A percentile compares a stretch with the other conserved stretches of the same genome.
Evolutionary conservation across 2,113 vertebrate species (phyloP).

Genomic region (Rhynchopsitta pachyrhyncha): DNA sequence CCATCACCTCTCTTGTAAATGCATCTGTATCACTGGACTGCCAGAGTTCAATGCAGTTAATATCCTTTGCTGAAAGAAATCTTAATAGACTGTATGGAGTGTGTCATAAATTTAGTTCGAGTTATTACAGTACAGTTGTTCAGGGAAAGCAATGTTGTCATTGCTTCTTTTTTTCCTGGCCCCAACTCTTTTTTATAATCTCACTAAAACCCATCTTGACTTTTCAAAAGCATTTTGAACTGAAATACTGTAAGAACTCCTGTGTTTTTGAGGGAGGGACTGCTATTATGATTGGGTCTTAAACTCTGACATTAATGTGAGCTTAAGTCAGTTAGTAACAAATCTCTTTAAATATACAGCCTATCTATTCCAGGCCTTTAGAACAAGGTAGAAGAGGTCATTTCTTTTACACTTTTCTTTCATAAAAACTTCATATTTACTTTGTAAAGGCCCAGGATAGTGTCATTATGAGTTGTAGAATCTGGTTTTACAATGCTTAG

Average conservation of each 20-base stretch:
- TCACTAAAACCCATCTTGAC: background rate
- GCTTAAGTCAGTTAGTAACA: background rate
- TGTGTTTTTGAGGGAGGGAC: accelerated
- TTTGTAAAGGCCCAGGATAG: background rate
- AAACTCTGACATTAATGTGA: background rate
- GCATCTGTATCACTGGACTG: background rate
- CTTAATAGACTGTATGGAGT: background rate
- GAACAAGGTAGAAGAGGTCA: background rate
- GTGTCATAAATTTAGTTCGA: background rate
- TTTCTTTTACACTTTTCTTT: background rate
- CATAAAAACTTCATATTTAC: background rate
- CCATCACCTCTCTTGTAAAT: background rate
- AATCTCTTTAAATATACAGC: background rate
- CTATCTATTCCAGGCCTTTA: background rate
- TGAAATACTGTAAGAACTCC: background rate
- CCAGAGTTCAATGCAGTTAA: background rate
- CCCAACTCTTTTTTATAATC: background rate
- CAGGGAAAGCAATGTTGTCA: background rate
- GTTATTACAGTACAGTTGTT: background rate
- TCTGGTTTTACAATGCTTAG: background rate
- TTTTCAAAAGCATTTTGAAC: background rate
- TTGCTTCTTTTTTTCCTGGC: background rate
- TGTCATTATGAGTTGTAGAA: background rate
- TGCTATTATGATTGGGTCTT: background rate
- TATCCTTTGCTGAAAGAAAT: background rate